Evolutionary conservation across 1,140 invertebrate genomes (phyloP).

Genomic region (Hylyphantes graminicola): DNA sequence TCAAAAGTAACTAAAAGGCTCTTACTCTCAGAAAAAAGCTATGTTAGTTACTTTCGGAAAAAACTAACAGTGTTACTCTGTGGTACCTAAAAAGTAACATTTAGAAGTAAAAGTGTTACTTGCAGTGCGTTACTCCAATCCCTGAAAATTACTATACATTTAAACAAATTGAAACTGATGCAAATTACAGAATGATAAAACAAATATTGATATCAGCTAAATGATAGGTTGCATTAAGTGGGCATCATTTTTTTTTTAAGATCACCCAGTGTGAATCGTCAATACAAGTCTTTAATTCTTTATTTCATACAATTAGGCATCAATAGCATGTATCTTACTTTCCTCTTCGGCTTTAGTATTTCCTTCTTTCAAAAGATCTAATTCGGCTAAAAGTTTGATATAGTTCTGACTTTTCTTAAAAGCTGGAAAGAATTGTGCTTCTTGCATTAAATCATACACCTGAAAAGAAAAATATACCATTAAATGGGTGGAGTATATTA

Average conservation of each 20-base stretch:
- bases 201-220: background rate
- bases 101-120: background rate
- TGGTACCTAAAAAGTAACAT: background rate
- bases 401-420: conserved; percentile 79
- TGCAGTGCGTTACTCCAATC: background rate
- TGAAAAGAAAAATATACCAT: conserved; percentile 43
- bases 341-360: conserved; percentile 70
- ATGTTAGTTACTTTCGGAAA: no score
- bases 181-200: background rate
- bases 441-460: conserved; percentile 69
- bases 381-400: conserved; percentile 79
- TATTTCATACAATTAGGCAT: background rate
- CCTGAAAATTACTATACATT: background rate
- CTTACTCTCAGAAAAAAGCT: no score
- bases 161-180: background rate
- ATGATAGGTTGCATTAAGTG: background rate
- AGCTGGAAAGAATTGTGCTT: conserved; percentile 77
- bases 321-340: conserved; percentile 23
- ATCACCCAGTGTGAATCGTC: background rate
- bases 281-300: background rate
- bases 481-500: background rate
- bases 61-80: no score
- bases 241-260: background rate
- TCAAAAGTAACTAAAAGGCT: no score
- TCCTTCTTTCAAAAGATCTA: conserved; percentile 77